Conservation (phyloP, 2,888 invertebrate species). For the Laspeyria flexula region DNA sequence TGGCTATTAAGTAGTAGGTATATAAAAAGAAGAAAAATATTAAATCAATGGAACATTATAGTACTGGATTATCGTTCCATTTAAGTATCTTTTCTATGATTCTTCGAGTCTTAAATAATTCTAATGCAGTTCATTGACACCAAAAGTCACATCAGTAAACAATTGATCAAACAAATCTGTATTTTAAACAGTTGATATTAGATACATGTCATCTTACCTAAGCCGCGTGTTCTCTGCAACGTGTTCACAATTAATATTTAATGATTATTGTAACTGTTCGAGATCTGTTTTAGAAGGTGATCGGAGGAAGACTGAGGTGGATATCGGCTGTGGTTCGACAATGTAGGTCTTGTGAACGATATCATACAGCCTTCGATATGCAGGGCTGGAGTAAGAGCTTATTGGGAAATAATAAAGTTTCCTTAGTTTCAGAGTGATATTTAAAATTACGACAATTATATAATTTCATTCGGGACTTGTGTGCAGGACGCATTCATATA, state of each 20-base stretch:
- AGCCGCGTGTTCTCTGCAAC: background rate
- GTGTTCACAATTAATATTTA: conserved; percentile 1
- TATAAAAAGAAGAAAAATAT: no score
- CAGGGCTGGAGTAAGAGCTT: conserved; percentile 63
- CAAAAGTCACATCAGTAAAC: background rate
- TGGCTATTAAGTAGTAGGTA: no score
- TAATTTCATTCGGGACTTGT: no score
- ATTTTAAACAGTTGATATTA: no score
- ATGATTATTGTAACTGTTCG: conserved; percentile 19
- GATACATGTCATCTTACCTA: conserved; percentile 9
- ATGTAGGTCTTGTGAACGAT: conserved; percentile 73
- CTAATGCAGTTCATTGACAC: background rate
- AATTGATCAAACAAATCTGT: background rate
- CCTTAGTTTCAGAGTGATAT: no score
- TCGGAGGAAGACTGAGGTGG: conserved; percentile 67
- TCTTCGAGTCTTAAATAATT: no score
- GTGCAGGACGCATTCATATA: no score
- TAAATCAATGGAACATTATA: no score
- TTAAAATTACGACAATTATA: no score
- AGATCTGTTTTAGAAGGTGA: conserved; percentile 67
- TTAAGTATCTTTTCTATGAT: no score
- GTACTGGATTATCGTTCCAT: no score
- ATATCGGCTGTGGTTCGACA: conserved; percentile 66
- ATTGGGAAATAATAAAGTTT: background rate
- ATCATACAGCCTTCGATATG: conserved; percentile 65